Percentiles rank a stretch among this genome's conserved stretches.
Evolutionary conservation across 2,888 invertebrate species (phyloP).

Genomic region (Diachrysia chrysitis): DNA sequence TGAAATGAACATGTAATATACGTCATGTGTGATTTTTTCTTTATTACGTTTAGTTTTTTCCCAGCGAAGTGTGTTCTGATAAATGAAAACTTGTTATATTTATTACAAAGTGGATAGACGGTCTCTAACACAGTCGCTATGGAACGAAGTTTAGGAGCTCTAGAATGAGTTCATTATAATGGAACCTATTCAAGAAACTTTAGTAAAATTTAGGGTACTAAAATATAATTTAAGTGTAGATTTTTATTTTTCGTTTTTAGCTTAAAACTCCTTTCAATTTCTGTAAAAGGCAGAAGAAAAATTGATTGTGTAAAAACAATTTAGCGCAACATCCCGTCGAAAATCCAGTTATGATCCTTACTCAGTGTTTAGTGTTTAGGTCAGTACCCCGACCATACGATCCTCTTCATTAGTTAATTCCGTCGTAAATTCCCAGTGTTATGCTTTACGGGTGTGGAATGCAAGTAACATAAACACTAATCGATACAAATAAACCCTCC

Average conservation of each 20-base stretch:
- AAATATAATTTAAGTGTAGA: neutral
- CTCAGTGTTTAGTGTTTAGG: neutral
- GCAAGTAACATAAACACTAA: constrained; percentile 27
- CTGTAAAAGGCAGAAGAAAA: neutral
- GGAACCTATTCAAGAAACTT: neutral
- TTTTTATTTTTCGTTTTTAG: neutral
- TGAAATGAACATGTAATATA: neutral
- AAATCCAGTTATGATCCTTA: neutral
- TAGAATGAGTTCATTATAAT: neutral
- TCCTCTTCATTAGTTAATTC: constrained; percentile 8
- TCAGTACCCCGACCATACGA: neutral
- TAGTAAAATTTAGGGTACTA: neutral
- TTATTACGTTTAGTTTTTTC: neutral
- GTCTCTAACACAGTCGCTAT: neutral
- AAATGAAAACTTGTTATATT: neutral
- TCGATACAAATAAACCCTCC: constrained; percentile 34
- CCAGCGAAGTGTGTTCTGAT: neutral
- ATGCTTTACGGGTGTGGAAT: constrained; percentile 20
- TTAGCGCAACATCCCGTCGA: neutral
- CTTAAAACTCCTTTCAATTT: neutral
- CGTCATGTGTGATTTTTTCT: neutral
- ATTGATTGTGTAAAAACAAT: neutral
- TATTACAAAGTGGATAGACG: neutral
- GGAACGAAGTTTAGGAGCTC: neutral
- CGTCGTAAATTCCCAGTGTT: constrained; percentile 16